phyloP scores from a whole-genome alignment of 2,797 vertebrate genomes.

The Nothura maculosa region DNA sequence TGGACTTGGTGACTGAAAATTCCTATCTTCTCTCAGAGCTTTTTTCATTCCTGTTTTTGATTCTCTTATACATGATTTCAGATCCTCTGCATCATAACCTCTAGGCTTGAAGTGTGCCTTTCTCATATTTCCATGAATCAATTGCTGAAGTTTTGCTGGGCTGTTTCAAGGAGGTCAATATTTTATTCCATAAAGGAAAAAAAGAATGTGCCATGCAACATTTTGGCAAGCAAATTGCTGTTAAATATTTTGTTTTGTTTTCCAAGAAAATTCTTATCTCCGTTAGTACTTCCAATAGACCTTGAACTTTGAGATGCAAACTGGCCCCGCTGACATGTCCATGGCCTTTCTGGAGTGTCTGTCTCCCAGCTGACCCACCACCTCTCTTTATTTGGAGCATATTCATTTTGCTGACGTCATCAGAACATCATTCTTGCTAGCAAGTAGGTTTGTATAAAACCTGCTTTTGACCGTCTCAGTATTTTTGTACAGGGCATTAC shows the following conservation, averaged over 20 bases:
- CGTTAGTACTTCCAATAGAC: not conserved
- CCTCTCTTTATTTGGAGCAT: not conserved
- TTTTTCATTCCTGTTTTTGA: not conserved
- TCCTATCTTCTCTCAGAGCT: not conserved
- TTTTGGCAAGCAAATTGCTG: not conserved
- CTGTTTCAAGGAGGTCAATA: not conserved
- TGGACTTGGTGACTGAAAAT: not conserved
- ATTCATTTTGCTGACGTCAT: not conserved
- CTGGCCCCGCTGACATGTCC: not conserved
- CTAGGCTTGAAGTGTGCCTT: accelerated
- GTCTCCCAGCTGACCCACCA: not conserved
- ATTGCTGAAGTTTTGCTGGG: not conserved
- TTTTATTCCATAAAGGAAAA: not conserved
- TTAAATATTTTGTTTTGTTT: not conserved
- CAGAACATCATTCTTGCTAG: not conserved
- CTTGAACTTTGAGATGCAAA: not conserved
- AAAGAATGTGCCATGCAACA: not conserved
- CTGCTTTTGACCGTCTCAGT: not conserved
- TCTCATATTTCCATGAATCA: accelerated
- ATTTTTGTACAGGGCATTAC: not conserved
- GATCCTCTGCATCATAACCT: accelerated
- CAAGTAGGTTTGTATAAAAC: not conserved
- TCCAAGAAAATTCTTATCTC: not conserved
- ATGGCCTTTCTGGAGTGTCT: not conserved
- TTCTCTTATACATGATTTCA: accelerated